Evolutionary conservation across 64 coral and sea anemone genomes (phyloP).

Genomic region (Actinia equina): DNA sequence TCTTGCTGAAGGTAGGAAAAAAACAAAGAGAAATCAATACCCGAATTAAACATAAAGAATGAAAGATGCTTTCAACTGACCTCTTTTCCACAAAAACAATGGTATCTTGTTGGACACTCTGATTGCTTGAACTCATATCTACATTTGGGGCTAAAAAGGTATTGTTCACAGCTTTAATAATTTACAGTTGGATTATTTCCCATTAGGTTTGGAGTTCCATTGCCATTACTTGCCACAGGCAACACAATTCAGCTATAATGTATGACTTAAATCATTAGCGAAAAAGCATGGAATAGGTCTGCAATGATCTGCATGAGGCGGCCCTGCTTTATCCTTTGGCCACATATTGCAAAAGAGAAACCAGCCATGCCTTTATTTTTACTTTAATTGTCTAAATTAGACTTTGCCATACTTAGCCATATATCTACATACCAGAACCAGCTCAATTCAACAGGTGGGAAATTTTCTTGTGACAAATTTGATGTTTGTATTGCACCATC

Average conservation of each 20-base stretch:
- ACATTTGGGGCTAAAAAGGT: slow-evolving; percentile 81
- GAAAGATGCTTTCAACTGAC: slow-evolving; percentile 10
- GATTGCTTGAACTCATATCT: slow-evolving; percentile 83
- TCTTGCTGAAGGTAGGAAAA: slow-evolving; percentile 35
- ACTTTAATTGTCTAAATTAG: no score
- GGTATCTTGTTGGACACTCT: slow-evolving; percentile 81
- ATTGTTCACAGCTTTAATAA: background rate
- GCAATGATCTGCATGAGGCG: no score
- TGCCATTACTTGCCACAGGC: background rate
- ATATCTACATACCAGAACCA: slow-evolving; percentile 72
- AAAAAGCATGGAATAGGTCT: no score
- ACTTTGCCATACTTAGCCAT: no score
- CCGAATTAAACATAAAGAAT: background rate
- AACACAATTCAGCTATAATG: background rate
- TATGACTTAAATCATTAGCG: background rate
- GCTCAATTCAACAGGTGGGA: slow-evolving; percentile 30
- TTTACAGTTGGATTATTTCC: background rate
- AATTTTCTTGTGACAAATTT: slow-evolving; percentile 49
- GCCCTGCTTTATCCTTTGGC: no score
- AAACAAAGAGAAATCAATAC: background rate
- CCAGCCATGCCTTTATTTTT: no score
- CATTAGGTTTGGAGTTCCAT: background rate
- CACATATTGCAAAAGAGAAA: no score
- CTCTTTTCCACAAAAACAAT: slow-evolving; percentile 91
- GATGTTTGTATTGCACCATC: slow-evolving; percentile 66